These are phyloP conservation scores for Grantiella picta DNA, from an alignment of 2,113 vertebrate species.

Conservation along the genomic window DNA sequence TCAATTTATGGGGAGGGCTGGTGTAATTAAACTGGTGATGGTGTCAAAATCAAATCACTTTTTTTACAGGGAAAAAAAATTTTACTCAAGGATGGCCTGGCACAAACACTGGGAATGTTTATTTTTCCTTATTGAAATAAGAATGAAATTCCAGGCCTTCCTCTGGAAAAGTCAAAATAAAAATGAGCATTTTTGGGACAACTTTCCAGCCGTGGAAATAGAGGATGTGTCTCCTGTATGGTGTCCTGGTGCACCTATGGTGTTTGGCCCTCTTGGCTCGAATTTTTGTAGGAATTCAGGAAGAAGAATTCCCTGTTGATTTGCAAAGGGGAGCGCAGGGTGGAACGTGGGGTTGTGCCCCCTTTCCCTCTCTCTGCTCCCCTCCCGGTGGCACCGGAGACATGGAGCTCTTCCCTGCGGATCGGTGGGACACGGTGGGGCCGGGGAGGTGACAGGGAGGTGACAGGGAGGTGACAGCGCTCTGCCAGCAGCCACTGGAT, in stretches of 20 bases:
- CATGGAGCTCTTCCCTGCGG: not conserved
- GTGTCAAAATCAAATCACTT: not conserved
- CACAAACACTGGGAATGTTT: not conserved
- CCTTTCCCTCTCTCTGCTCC: not conserved
- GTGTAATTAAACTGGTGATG: not conserved
- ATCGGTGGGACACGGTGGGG: fast-evolving
- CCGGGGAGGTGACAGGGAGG: too few species aligned
- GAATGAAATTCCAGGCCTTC: not conserved
- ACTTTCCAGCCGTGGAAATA: not conserved
- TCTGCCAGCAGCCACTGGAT: conserved; percentile 47
- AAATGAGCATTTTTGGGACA: not conserved
- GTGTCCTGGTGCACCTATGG: not conserved
- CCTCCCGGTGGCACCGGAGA: conserved; percentile 57
- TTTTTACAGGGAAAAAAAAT: not conserved
- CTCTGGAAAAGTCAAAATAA: not conserved
- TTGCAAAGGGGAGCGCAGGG: too few species aligned
- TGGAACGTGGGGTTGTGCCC: not conserved
- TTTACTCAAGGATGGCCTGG: not conserved
- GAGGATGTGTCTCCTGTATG: not conserved
- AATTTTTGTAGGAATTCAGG: not conserved
- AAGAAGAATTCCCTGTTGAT: not conserved
- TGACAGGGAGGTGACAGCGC: not conserved
- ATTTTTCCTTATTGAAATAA: not conserved
- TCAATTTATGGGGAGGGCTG: not conserved
- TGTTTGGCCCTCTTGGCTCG: not conserved